These are phyloP conservation scores for Pantherophis guttatus DNA, from an alignment of 2,113 vertebrate species.

Conservation along the genomic window DNA sequence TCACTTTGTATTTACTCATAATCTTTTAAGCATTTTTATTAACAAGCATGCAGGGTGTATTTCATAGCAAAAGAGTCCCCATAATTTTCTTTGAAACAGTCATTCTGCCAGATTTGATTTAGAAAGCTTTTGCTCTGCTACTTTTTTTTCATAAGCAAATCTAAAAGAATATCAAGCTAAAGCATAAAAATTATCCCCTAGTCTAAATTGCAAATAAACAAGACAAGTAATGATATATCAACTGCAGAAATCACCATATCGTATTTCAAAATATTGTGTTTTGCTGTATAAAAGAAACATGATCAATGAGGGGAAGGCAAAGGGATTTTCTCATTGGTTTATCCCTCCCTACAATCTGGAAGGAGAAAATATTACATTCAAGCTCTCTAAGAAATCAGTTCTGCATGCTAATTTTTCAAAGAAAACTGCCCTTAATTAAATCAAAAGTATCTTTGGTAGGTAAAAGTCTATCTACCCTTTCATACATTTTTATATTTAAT, in stretches of 20 bases:
- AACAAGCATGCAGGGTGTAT: conserved; percentile 63
- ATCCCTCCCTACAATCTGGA: not conserved
- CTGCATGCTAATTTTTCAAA: conserved; percentile 35
- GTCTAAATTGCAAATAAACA: conserved; percentile 14
- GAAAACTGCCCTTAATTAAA: not conserved
- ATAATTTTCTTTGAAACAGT: conserved; percentile 53
- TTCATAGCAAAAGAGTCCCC: conserved; percentile 48
- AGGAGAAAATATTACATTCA: conserved; percentile 16
- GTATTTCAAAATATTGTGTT: conserved; percentile 38
- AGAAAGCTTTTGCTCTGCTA: conserved; percentile 44
- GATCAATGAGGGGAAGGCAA: conserved; percentile 26
- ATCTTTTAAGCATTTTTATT: conserved; percentile 56
- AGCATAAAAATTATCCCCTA: not conserved
- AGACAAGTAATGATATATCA: conserved; percentile 56
- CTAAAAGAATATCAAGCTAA: conserved; percentile 11
- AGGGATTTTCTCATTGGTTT: not conserved
- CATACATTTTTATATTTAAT: conserved; percentile 41
- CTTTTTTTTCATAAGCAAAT: conserved; percentile 39
- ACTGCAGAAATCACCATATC: conserved; percentile 35
- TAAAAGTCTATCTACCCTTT: conserved; percentile 36
- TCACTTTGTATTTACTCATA: conserved; percentile 55
- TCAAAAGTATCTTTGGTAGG: conserved; percentile 46
- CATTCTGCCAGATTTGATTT: conserved; percentile 54
- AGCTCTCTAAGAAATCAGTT: conserved; percentile 38
- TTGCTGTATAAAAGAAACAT: conserved; percentile 51